A percentile compares a stretch with the other conserved stretches of the same genome.
Evolutionary conservation across 2,797 vertebrate genomes (phyloP).

Genomic region (Coracias cyanogaster): DNA sequence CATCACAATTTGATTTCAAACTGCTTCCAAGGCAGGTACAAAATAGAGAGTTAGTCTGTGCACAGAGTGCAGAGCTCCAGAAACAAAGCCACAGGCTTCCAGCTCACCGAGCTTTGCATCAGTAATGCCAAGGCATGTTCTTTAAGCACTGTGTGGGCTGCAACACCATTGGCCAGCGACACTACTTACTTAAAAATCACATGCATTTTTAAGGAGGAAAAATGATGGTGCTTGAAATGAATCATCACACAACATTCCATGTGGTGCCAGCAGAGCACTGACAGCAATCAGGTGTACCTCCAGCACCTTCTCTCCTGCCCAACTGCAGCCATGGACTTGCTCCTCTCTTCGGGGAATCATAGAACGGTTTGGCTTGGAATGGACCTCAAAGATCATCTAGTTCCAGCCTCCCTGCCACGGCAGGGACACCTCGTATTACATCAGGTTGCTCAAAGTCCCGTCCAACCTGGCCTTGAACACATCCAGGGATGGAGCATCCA

Average conservation of each 20-base stretch:
- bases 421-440: too few species aligned
- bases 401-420: too few species aligned
- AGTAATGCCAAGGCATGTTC: neutral
- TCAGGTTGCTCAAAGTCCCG: too few species aligned
- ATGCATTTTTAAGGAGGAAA: neutral
- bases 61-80: neutral
- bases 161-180: rapidly evolving
- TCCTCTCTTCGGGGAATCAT: neutral
- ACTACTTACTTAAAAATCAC: neutral
- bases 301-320: neutral
- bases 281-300: neutral
- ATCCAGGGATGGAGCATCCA: too few species aligned
- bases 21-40: neutral
- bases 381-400: neutral
- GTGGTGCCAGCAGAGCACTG: neutral
- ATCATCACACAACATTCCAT: neutral
- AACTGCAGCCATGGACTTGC: neutral
- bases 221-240: neutral
- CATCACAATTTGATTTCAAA: neutral
- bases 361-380: too few species aligned
- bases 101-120: neutral
- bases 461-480: too few species aligned
- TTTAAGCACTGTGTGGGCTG: neutral
- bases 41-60: neutral
- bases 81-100: neutral